Evolutionary conservation across 2,113 vertebrate genomes (phyloP).

Genomic region (Caranx melampygus): DNA sequence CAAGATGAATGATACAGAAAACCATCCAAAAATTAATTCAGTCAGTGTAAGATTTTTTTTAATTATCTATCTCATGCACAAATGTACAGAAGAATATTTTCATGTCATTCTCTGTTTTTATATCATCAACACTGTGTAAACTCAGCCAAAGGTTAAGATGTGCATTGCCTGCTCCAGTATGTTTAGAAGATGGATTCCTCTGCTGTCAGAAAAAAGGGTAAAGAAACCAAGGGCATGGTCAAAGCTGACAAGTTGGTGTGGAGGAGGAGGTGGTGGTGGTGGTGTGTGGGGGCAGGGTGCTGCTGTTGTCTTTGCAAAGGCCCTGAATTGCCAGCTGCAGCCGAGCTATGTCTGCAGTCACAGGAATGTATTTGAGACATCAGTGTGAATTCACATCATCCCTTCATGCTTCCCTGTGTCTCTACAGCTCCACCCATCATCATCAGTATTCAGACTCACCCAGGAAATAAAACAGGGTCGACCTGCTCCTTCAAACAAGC

Average conservation of each 20-base stretch:
- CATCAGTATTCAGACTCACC: neutral
- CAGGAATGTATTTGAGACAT: constrained; percentile 55
- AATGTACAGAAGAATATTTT: neutral
- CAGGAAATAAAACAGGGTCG: neutral
- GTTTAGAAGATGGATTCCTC: constrained; percentile 28
- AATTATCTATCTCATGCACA: neutral
- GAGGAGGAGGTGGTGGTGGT: neutral
- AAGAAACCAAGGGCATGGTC: constrained; percentile 44
- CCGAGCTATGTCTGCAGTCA: constrained; percentile 34
- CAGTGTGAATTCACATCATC: constrained; percentile 62
- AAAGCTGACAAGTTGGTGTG: constrained; percentile 18
- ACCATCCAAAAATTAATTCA: too few relatives aligned
- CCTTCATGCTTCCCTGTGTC: constrained; percentile 10
- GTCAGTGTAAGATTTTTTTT: too few relatives aligned
- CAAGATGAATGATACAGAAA: too few relatives aligned
- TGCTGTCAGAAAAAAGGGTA: constrained; percentile 22
- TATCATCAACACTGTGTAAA: neutral
- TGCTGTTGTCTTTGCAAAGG: constrained; percentile 39
- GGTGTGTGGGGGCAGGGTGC: neutral
- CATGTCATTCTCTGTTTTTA: neutral
- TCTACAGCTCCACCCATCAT: constrained; percentile 1
- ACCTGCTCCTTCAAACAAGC: neutral
- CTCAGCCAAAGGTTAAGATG: constrained; percentile 7
- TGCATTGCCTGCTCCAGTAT: neutral
- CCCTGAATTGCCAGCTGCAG: constrained; percentile 32